Base-by-base conservation (phyloP, 1,140 invertebrate species). In the Phocides pigmalion region DNA sequence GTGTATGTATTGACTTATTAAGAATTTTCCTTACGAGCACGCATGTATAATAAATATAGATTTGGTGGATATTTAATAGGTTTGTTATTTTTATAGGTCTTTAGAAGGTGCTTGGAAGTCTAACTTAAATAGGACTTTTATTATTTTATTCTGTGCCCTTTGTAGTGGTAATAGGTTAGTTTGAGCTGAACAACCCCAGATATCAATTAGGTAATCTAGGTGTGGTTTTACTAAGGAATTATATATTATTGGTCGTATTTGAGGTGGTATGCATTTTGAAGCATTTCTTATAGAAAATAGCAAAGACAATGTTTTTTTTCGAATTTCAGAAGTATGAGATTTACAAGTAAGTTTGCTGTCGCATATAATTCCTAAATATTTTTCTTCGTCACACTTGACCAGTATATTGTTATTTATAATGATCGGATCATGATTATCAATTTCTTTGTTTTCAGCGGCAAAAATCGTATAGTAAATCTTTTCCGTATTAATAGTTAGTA, bases 271-370 rank as follows among this genome's bases (percentile, higher is more conserved):
- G 25, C 8, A 39, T 56, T 35, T 42, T 37, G 35, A 68, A 39
- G 20, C n/a, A 28, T 17, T 56, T 44, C 42, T 62, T 46, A 35
- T 32, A 35, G 37, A 47, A 15, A 35, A 51, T 16, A 49, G 44
- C 1, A 63, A 16, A 3, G 42, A 41, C 14, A 14, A 37, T 16
- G 66, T 8, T 49, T 59, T 70, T 39, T 58, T 32, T 6, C 28
- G 9, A n/a, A 65, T 47, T 22, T 64, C 35, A 1, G 61, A 32
- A 14, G 64, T 28, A n/a, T 71, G 69, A 11, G 37, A 8, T 47
- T 67, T 59, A 61, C 64, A 71, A 3, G 61, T 56, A 1, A 71
- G 20, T 44, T 64, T 32, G 16, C 37, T 62, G 50, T 71, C 69
- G 11, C 67, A 16, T 20, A 17, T 15, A 8, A 71, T 37, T 0